phyloP scores from a whole-genome alignment of 2,797 vertebrate genomes.

The Tadarida brasiliensis region DNA sequence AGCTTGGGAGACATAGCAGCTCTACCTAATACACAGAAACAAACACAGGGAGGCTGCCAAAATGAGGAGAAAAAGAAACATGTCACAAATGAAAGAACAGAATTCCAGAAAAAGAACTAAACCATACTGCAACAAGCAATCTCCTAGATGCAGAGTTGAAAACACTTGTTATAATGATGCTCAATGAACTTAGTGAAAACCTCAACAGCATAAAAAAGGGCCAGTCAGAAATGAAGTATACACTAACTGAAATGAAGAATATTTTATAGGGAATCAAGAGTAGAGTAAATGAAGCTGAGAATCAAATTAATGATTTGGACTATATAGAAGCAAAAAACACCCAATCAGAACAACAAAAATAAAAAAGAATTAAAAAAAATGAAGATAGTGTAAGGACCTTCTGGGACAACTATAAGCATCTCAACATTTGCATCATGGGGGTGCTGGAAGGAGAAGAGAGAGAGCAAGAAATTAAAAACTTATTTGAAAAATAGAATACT shows the following conservation, averaged over 20 bases:
- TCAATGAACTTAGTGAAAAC: not conserved
- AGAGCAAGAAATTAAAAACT: not conserved
- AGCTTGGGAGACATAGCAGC: not conserved
- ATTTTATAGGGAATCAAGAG: not conserved
- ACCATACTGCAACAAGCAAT: not conserved
- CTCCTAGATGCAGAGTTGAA: not conserved
- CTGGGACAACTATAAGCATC: not conserved
- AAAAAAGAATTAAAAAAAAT: not conserved
- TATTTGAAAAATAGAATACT: not conserved
- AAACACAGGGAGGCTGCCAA: not conserved
- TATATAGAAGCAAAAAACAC: not conserved
- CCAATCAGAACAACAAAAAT: not conserved
- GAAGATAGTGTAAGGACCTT: not conserved
- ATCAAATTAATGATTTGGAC: not conserved
- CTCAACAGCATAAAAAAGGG: not conserved
- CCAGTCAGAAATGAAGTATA: not conserved
- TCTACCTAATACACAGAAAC: not conserved
- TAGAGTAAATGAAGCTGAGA: not conserved
- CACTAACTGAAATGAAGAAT: not conserved
- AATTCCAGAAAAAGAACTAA: not conserved
- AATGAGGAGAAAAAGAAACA: not conserved
- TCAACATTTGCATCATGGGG: not conserved
- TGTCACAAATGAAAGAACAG: not conserved
- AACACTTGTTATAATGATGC: not conserved
- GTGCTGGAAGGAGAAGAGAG: not conserved